Evolutionary conservation across 2,113 vertebrate species (phyloP), one percentile per base, ranked within the genome.

Genomic region (Ibidorhyncha struthersii): DNA sequence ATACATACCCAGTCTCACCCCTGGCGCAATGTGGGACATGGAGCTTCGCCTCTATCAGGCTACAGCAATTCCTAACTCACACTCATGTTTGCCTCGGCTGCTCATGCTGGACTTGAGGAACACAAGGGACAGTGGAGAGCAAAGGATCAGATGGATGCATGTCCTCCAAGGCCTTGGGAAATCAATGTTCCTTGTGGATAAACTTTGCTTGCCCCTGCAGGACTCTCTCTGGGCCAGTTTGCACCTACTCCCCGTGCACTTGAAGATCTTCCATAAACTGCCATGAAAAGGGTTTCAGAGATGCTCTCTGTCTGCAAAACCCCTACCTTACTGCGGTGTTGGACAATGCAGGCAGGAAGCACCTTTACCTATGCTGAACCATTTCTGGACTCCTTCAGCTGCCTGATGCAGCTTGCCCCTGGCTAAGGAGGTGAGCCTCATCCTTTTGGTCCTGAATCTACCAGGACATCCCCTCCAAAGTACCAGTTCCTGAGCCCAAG

Each of bases 41-140:
- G 17, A 65, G 14, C 50, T 10, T 9, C 0, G 2, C 16, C 55
- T 38, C 27, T 11, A 1, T 14, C 40, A 47, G 73, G 53, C 58
- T 50, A 22, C 38, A 30, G 27, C 1, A 41, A 82, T 59, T 14
- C 78, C 83, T 19, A 8, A 10, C 61, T 43, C 45, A 38, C 32
- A 0, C 15, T 29, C 18, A 8, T 0, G 1, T 27, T 27, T 36
- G 12, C 32, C 25, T 41, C 0, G 2, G 53, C 6, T 34, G 65
- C 22, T 66, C 12, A 0, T 41, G 36, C 41, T 38, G 53, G 59
- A 23, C 18, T 32, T 16, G 23, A 12, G 47, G 19, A 62, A 17
- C 11, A 27, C 5, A 3, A 50, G 36, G 47, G 14, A 16, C 32
- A 43, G 47, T 2, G 13, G 62, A 47, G 40, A 70, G 62, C 47